phyloP scores from a whole-genome alignment of 2,888 invertebrate species.

The Drosophila hamatofila region DNA sequence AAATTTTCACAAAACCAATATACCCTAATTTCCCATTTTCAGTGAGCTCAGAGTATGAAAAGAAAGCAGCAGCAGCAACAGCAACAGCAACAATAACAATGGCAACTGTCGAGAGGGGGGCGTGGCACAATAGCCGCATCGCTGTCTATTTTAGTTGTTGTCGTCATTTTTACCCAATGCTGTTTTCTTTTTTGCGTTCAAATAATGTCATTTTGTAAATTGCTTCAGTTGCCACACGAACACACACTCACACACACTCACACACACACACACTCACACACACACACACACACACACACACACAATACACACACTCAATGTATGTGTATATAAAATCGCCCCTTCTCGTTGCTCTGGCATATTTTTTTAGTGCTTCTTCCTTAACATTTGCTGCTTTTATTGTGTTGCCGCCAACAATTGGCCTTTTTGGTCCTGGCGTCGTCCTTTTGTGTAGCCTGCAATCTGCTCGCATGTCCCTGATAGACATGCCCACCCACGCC shows the following conservation, averaged over 20 bases:
- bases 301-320: conserved; percentile 21
- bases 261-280: conserved; percentile 4
- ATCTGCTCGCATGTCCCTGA: conserved; percentile 27
- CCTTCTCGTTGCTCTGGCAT: conserved; percentile 49
- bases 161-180: conserved; percentile 65
- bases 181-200: conserved; percentile 58
- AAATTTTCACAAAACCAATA: too few species aligned
- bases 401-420: conserved; percentile 70
- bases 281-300: too few species aligned
- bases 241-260: conserved; percentile 10
- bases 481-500: neutral
- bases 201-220: conserved; percentile 80
- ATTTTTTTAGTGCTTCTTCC: conserved; percentile 72
- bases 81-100: conserved; percentile 53
- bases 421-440: conserved; percentile 61
- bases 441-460: conserved; percentile 46
- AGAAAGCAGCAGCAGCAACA: neutral
- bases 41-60: too few species aligned
- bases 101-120: conserved; percentile 23
- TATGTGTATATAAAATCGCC: neutral
- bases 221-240: conserved; percentile 62
- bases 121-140: conserved; percentile 23
- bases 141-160: conserved; percentile 75
- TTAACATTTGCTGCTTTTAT: conserved; percentile 54
- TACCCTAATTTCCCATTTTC: too few species aligned